Percentiles rank a stretch among this genome's conserved stretches.
Evolutionary conservation across 2,888 invertebrate species (phyloP).

Genomic region (Erebia epiphron): DNA sequence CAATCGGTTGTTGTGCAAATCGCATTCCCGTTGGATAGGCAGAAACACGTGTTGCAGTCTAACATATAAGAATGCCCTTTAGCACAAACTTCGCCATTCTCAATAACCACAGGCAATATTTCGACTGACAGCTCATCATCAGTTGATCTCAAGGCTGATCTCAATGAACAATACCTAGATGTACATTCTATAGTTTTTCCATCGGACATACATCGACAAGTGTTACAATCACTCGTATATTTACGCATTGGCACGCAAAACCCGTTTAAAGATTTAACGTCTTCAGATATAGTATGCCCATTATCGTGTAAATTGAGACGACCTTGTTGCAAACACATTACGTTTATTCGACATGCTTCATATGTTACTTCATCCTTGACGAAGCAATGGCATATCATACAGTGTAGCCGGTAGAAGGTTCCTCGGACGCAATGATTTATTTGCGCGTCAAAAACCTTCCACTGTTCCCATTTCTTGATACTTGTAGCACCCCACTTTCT

Average conservation of each 20-base stretch:
- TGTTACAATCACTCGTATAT: constrained; percentile 61
- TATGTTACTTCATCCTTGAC: constrained; percentile 43
- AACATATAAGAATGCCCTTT: constrained; percentile 59
- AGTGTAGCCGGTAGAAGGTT: constrained; percentile 54
- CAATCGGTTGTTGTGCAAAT: constrained; percentile 64
- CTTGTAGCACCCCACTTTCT: neutral
- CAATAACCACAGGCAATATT: constrained; percentile 57
- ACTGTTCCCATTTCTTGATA: neutral
- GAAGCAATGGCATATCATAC: constrained; percentile 59
- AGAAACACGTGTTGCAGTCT: constrained; percentile 67
- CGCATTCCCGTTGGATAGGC: constrained; percentile 63
- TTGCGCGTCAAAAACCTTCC: constrained; percentile 5
- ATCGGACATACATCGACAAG: constrained; percentile 59
- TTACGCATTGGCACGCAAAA: constrained; percentile 63
- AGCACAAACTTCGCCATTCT: constrained; percentile 49
- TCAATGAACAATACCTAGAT: constrained; percentile 46
- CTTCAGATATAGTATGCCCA: neutral
- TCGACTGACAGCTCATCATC: constrained; percentile 49
- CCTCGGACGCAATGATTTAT: constrained; percentile 52
- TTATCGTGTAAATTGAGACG: neutral
- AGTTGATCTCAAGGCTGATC: neutral
- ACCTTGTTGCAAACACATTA: constrained; percentile 39
- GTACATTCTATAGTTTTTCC: constrained; percentile 60
- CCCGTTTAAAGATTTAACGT: constrained; percentile 51
- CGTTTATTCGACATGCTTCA: constrained; percentile 53